Base-by-base conservation (phyloP, 2,797 vertebrate genomes). In the Myripristis jacobus region DNA sequence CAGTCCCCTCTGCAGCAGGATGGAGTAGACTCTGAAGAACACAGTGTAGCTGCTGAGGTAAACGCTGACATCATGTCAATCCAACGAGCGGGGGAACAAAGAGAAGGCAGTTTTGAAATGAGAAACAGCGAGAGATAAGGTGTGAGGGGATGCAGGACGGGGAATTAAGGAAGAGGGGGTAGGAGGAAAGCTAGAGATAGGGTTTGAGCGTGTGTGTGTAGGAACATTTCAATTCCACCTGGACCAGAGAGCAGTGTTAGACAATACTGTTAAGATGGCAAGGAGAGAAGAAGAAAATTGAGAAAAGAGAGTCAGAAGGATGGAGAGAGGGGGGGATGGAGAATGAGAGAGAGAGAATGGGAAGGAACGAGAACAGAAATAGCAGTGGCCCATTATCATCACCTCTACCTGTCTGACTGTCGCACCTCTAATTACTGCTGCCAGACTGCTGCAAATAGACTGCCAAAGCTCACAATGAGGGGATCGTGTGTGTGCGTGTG, bases 341-440 rank as follows among this genome's bases (percentile, higher is more conserved):
- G 43, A 43, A 51, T 64, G 66, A 44, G 71, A 68, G 77, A 50
- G 75, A 86, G 73, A 31, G 67, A 41, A 44, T n/a, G n/a, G n/a
- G n/a, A n/a, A 59, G 68, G 68, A 57, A 10, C 21, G 56, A 59
- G 81, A 85, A 80, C 88, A 75, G 79, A 91, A 92, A 91, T 91
- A 92, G 87, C 85, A 77, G 53, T 2, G 2, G 55, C 83, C 83
- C 84, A 85, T 91, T 90, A 87, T 78, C 78, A 75, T 84, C 86
- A 82, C 88, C 81, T 88, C 80, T 82, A 90, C 89, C 90, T 91
- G 85, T 85, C 91, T 85, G 87, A 48, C 85, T 91, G n/a, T n/a
- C n/a, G n/a, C 88, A 87, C 85, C 75, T 87, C 84, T 90, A 91
- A 92, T 91, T 91, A 90, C 85, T 79, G 86, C 89, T 78, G 71